Evolutionary conservation across 1,140 invertebrate species (phyloP), one percentile per base, ranked within the genome.

Genomic region (Drosophila athabasca): DNA sequence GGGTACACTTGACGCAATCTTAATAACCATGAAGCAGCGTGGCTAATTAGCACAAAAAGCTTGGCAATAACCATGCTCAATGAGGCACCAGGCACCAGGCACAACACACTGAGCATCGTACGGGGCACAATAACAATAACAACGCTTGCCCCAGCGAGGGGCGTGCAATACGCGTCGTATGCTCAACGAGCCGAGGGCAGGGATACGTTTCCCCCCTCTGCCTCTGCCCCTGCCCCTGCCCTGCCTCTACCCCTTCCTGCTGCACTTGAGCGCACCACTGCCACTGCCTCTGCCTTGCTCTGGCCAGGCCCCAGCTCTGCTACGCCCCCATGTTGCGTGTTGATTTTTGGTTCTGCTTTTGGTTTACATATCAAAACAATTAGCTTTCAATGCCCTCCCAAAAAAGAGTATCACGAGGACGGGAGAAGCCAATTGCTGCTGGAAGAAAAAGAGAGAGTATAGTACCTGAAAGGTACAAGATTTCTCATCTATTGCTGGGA

Each of bases 11-110:
- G 89, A 90, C 88, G 89, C 82, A 90, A 90, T 90, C 88, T 90
- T 90, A 90, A 90, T 90, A 90, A 90, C 88, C 88, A 90, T 90
- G 88, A 90, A 90, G 88, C 83, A 90, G 83, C 83, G 88, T 90
- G 80, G 88, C 88, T 90, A 90, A 90, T 90, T 90, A 90, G 88
- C 88, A 90, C 88, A 90, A 90, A 90, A 90, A 90, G 88, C 88
- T 88, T 77, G 79, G 83, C 83, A 90, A 90, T 90, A 90, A 88
- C 89, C 88, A 90, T 88, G 80, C 85, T 88, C 88, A 90, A 90
- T 90, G 88, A 90, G 82, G 70, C 88, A 79, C 76, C 17, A 90
- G 82, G 70, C 88, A 79, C 76, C 17, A 67, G 67, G 73, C 62
- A 69, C 62, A 69, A 69, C 64, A 69, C 62, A 62, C 26, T 54